Percentiles rank a stretch among this genome's conserved stretches.
Evolutionary conservation across 2,888 invertebrate species (phyloP).

Genomic region (Eudemis profundana): DNA sequence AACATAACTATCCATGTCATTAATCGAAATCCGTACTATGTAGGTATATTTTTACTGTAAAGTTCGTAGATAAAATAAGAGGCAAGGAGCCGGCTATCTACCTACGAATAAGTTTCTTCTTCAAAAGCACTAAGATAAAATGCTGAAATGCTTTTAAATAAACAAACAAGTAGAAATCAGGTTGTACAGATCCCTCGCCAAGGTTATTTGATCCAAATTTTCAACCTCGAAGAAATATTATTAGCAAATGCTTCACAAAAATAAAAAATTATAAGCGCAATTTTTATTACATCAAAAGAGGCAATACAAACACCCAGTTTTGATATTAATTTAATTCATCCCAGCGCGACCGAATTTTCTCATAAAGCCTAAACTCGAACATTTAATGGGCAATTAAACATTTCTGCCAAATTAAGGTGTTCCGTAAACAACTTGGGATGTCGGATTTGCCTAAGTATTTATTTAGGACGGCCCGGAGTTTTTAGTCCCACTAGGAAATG

Average conservation of each 20-base stretch:
- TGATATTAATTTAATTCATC: slow-evolving; percentile 16
- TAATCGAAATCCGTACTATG: no score
- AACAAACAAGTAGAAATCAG: no score
- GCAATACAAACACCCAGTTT: slow-evolving; percentile 16
- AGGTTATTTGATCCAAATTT: background rate
- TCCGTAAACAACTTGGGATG: slow-evolving; percentile 32
- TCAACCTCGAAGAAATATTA: no score
- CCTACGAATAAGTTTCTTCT: no score
- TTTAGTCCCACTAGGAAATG: background rate
- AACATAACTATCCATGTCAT: no score
- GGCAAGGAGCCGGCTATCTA: no score
- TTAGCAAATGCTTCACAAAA: background rate
- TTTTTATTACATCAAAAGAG: slow-evolving; percentile 29
- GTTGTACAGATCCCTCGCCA: no score
- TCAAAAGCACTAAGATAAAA: no score
- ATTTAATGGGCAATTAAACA: slow-evolving; percentile 33
- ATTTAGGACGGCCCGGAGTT: slow-evolving; percentile 14
- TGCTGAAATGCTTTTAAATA: no score
- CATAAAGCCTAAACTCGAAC: slow-evolving; percentile 19
- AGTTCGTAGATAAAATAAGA: no score
- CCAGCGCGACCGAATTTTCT: background rate
- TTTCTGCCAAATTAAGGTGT: slow-evolving; percentile 36
- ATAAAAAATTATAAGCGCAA: slow-evolving; percentile 2
- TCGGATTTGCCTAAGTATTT: slow-evolving; percentile 29
- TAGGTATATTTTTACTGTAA: no score